These are phyloP conservation scores for Gnathonemus echidnorhynchus DNA, from an alignment of 2,113 vertebrate genomes.

Conservation along the genomic window DNA sequence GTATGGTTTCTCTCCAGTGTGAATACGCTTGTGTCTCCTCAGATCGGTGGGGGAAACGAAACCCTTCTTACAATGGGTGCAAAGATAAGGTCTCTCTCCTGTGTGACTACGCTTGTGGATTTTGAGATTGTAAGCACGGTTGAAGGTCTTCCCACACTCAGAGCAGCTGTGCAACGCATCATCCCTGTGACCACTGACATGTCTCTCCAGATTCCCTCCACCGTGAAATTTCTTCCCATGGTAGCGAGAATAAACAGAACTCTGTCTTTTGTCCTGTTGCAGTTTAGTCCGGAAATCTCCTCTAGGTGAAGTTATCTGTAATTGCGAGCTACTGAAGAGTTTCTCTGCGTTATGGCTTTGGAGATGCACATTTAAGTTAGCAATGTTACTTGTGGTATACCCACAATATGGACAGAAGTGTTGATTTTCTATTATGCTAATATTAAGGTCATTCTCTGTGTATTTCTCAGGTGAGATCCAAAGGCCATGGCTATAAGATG, in stretches of 20 bases:
- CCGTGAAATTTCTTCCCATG: background rate
- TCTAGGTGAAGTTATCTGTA: background rate
- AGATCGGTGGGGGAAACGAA: background rate
- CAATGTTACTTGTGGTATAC: background rate
- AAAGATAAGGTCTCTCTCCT: background rate
- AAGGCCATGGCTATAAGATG: background rate
- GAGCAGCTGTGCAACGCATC: background rate
- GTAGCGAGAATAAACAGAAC: background rate
- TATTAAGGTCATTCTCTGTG: background rate
- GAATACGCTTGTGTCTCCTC: conserved; percentile 25
- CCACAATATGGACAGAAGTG: background rate
- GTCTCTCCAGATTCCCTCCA: background rate
- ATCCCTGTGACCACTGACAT: background rate
- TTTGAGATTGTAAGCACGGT: background rate
- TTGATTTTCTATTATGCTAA: background rate
- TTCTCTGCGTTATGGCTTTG: background rate
- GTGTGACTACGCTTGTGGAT: conserved; percentile 9
- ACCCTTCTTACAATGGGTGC: background rate
- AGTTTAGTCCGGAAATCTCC: background rate
- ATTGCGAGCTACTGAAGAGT: background rate
- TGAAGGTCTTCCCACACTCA: conserved; percentile 7
- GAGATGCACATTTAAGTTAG: background rate
- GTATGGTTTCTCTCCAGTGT: conserved; percentile 17
- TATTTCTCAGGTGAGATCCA: background rate
- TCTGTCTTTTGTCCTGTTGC: background rate